Percentiles rank a stretch among this genome's conserved stretches.
Evolutionary conservation across 2,113 vertebrate genomes (phyloP).

Genomic region (Pelusios castaneus): DNA sequence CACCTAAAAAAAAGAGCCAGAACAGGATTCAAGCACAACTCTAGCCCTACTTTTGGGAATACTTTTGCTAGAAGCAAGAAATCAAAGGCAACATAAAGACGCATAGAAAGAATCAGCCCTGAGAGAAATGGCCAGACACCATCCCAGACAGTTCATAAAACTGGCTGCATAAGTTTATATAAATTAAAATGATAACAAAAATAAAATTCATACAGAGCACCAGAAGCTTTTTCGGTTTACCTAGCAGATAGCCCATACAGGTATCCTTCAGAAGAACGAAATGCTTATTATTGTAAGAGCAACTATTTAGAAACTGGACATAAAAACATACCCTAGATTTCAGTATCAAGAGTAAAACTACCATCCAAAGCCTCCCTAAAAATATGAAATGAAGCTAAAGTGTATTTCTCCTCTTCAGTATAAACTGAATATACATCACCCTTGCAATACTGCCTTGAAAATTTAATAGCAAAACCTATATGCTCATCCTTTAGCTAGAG

Average conservation of each 20-base stretch:
- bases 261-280: background rate
- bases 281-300: background rate
- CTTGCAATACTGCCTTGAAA: background rate
- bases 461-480: accelerated
- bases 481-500: background rate
- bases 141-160: background rate
- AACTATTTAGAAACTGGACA: background rate
- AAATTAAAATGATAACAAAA: background rate
- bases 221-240: background rate
- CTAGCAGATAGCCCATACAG: background rate
- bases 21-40: background rate
- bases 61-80: background rate
- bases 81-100: background rate
- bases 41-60: background rate
- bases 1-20: background rate
- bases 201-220: background rate
- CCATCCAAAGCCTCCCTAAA: background rate
- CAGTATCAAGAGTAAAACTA: background rate
- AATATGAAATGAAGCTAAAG: accelerated
- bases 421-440: accelerated
- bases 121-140: background rate
- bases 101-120: background rate
- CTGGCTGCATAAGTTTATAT: background rate
- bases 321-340: background rate
- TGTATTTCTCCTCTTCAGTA: accelerated